Evolutionary conservation across 2,113 vertebrate genomes (phyloP).

Genomic region (Diphyllodes magnificus): DNA sequence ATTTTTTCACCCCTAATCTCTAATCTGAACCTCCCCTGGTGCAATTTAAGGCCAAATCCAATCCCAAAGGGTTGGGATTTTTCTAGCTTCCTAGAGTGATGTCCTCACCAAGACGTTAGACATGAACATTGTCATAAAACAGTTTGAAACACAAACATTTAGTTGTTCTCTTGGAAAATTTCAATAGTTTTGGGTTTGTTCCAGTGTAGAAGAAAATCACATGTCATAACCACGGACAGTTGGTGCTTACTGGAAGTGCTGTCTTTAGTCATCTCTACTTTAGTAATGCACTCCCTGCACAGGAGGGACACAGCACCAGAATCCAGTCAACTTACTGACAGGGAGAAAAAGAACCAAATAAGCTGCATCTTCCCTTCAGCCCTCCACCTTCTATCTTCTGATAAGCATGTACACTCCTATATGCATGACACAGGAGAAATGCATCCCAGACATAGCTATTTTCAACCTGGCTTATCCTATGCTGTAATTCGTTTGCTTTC

Average conservation of each 20-base stretch:
- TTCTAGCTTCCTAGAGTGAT: not conserved
- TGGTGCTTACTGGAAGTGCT: slow-evolving; percentile 39
- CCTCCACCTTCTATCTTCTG: not conserved
- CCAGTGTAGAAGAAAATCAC: slow-evolving; percentile 17
- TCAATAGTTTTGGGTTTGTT: slow-evolving; percentile 10
- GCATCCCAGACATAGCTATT: not conserved
- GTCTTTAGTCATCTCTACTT: not conserved
- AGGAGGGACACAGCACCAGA: not conserved
- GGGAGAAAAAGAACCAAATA: not conserved
- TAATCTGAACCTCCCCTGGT: not conserved
- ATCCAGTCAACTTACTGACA: not conserved
- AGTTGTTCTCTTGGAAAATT: slow-evolving; percentile 39
- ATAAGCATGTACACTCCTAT: not conserved
- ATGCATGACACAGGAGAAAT: not conserved
- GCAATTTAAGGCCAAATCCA: not conserved
- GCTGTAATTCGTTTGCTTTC: not conserved
- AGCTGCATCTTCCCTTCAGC: not conserved
- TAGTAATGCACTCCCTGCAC: not conserved
- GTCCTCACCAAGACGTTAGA: not conserved
- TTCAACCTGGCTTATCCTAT: not conserved
- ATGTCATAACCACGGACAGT: slow-evolving; percentile 27
- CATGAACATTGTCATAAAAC: not conserved
- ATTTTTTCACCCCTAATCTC: not conserved
- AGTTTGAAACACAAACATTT: not conserved
- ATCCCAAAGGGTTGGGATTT: not conserved